Evolutionary conservation across 2,113 vertebrate species (phyloP).

Genomic region (Kryptolebias marmoratus): DNA sequence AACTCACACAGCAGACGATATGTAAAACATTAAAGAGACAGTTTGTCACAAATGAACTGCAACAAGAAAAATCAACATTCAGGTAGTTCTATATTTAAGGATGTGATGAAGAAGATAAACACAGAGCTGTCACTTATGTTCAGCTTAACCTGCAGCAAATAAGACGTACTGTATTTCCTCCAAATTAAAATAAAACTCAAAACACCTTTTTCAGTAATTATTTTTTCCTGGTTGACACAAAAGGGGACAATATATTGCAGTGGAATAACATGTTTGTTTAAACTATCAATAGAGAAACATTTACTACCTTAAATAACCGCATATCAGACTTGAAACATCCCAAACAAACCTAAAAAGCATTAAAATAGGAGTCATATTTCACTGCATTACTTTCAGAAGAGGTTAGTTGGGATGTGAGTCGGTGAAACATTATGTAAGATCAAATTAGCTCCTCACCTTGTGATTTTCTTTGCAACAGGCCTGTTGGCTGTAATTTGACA

Average conservation of each 20-base stretch:
- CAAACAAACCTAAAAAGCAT: no score
- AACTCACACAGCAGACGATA: neutral
- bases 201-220: neutral
- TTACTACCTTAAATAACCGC: no score
- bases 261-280: neutral
- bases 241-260: neutral
- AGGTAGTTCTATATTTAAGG: neutral
- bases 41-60: neutral
- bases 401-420: neutral
- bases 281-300: no score
- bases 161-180: neutral
- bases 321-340: no score
- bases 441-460: neutral
- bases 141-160: no score
- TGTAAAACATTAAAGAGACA: neutral
- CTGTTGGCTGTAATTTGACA: conserved; percentile 1
- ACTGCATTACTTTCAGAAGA: neutral
- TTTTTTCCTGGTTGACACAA: no score
- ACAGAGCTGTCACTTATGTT: neutral
- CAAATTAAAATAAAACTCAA: neutral
- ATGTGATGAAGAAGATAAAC: neutral
- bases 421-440: conserved; percentile 1
- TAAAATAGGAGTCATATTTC: neutral
- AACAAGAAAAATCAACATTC: neutral
- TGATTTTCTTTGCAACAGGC: conserved; percentile 1